These are phyloP conservation scores for Salticus scenicus DNA, from an alignment of 2,888 invertebrate species.

Conservation along the genomic window DNA sequence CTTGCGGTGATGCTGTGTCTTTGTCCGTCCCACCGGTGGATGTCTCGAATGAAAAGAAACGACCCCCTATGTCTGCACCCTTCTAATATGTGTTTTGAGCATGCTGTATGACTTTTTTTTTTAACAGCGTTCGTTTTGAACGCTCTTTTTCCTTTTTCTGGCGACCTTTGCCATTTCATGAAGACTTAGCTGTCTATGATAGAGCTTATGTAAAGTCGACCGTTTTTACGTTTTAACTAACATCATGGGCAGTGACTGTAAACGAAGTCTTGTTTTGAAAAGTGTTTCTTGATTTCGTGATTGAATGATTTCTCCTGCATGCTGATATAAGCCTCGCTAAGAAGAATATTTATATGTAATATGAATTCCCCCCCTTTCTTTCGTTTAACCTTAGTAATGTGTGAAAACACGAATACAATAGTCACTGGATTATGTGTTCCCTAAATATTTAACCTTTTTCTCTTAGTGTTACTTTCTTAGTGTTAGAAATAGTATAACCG, in stretches of 20 bases:
- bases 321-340: background rate
- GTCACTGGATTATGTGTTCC: background rate
- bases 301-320: background rate
- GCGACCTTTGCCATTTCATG: slow-evolving; percentile 44
- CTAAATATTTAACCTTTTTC: slow-evolving; percentile 1
- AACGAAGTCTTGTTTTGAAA: background rate
- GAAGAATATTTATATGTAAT: background rate
- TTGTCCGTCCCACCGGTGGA: slow-evolving; percentile 61
- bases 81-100: background rate
- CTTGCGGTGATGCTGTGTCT: slow-evolving; percentile 19
- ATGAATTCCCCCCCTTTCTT: background rate
- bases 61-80: slow-evolving; percentile 53
- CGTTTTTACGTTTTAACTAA: slow-evolving; percentile 55
- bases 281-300: background rate
- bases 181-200: slow-evolving; percentile 61
- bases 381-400: background rate
- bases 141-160: slow-evolving; percentile 14
- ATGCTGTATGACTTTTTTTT: background rate
- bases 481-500: background rate
- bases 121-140: background rate
- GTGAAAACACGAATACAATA: background rate
- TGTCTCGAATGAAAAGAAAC: slow-evolving; percentile 61
- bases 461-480: background rate
- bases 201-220: slow-evolving; percentile 62
- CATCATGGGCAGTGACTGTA: background rate